Evolutionary conservation across 1,140 invertebrate species (phyloP).

Genomic region (Cyrtorhinus lividipennis): DNA sequence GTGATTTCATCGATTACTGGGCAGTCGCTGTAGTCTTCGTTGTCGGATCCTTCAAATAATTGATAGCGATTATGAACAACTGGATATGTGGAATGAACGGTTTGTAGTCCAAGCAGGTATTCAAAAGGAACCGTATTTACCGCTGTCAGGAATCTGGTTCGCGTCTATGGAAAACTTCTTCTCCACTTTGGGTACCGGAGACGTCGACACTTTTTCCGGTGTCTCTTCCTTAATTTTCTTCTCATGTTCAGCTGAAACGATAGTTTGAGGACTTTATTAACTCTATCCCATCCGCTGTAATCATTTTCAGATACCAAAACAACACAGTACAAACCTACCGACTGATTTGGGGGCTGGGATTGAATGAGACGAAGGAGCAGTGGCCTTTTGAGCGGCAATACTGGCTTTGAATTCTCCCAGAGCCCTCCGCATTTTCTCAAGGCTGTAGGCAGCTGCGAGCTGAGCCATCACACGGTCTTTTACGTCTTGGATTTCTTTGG

Average conservation of each 20-base stretch:
- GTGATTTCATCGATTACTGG: constrained; percentile 42
- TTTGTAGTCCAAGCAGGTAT: not conserved
- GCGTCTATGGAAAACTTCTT: constrained; percentile 32
- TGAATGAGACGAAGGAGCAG: constrained; percentile 11
- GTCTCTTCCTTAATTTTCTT: not conserved
- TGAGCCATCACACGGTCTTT: constrained; percentile 56
- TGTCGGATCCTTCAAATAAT: too few species aligned
- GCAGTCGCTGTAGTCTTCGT: constrained; percentile 29
- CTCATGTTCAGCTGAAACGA: constrained; percentile 2
- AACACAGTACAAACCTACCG: too few species aligned
- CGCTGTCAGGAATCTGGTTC: constrained; percentile 23
- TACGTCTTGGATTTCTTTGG: constrained; percentile 46
- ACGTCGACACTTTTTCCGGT: constrained; percentile 32
- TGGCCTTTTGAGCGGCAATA: constrained; percentile 32
- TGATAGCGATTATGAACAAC: too few species aligned
- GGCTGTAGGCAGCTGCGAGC: constrained; percentile 57
- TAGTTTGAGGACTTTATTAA: not conserved
- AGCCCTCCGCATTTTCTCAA: constrained; percentile 62
- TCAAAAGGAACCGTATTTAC: not conserved
- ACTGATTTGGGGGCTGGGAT: constrained; percentile 11
- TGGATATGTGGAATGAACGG: too few species aligned
- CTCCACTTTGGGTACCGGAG: constrained; percentile 41
- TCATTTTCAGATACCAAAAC: too few species aligned
- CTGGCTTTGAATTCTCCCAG: constrained; percentile 50
- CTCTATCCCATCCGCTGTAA: not conserved